These are phyloP conservation scores for Panzeria rudis DNA, from an alignment of 2,888 invertebrate genomes.

Conservation along the genomic window DNA sequence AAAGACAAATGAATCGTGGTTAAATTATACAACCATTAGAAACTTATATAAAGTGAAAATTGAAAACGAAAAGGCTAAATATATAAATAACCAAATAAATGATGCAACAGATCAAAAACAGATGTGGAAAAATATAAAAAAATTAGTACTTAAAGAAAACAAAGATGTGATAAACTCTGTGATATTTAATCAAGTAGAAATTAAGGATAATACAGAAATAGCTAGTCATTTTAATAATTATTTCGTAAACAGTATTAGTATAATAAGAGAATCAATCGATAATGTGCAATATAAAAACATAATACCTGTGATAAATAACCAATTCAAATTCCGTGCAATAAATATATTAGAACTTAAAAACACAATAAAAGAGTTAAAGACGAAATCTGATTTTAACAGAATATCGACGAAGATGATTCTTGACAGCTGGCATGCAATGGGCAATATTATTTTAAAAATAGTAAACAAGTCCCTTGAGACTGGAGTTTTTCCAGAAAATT, in stretches of 20 bases:
- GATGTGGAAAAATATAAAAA: slow-evolving; percentile 13
- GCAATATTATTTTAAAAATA: slow-evolving; percentile 12
- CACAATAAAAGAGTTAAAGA: neutral
- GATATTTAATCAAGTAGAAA: slow-evolving; percentile 20
- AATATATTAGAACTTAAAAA: neutral
- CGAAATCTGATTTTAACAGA: slow-evolving; percentile 19
- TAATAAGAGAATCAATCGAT: slow-evolving; percentile 8
- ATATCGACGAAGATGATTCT: neutral
- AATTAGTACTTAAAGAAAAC: slow-evolving; percentile 8
- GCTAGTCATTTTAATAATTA: slow-evolving; percentile 19
- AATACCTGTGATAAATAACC: slow-evolving; percentile 28
- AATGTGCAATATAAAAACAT: slow-evolving; percentile 26
- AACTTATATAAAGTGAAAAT: slow-evolving; percentile 19
- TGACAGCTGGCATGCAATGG: neutral
- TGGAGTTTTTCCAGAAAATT: slow-evolving; percentile 24
- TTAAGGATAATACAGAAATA: slow-evolving; percentile 20
- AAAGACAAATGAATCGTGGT: slow-evolving; percentile 4
- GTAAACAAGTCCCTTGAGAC: slow-evolving; percentile 17
- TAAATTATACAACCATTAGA: slow-evolving; percentile 8
- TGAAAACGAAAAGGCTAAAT: slow-evolving; percentile 17
- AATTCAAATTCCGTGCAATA: slow-evolving; percentile 30
- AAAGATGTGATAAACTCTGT: slow-evolving; percentile 10
- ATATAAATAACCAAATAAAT: slow-evolving; percentile 27
- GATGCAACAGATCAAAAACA: neutral
- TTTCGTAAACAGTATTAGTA: slow-evolving; percentile 10